phyloP scores from a whole-genome alignment of 2,888 invertebrate species.

The Drosophila aldrichi region DNA sequence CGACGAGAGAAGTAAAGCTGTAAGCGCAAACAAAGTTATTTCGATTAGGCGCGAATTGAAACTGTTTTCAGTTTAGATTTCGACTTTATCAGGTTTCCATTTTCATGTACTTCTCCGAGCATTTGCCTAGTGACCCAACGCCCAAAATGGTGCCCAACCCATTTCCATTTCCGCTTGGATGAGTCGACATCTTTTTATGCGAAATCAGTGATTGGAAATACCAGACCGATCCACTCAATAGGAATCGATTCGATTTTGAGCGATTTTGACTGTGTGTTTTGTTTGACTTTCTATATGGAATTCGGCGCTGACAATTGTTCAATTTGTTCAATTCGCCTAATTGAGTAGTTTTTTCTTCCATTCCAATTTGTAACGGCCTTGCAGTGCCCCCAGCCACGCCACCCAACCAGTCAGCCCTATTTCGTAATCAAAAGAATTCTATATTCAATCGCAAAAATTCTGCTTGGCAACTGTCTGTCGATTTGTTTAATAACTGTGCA shows the following conservation, averaged over 20 bases:
- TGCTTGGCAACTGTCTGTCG: slow-evolving; percentile 32
- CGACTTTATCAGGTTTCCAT: background rate
- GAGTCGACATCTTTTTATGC: slow-evolving; percentile 53
- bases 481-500: slow-evolving; percentile 31
- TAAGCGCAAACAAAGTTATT: slow-evolving; percentile 25
- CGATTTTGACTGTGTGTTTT: slow-evolving; percentile 67
- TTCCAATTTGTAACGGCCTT: slow-evolving; percentile 47
- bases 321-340: slow-evolving; percentile 62
- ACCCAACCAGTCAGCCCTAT: slow-evolving; percentile 33
- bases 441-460: slow-evolving; percentile 1
- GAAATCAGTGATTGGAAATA: slow-evolving; percentile 79
- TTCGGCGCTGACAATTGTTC: slow-evolving; percentile 61
- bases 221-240: slow-evolving; percentile 17
- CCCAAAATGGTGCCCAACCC: slow-evolving; percentile 46
- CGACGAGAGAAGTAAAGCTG: slow-evolving; percentile 14
- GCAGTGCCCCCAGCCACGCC: slow-evolving; percentile 7
- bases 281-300: slow-evolving; percentile 53
- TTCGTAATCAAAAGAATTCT: slow-evolving; percentile 62
- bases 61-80: slow-evolving; percentile 26
- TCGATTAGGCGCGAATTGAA: slow-evolving; percentile 19
- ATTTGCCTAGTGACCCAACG: slow-evolving; percentile 37
- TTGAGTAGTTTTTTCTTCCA: slow-evolving; percentile 72
- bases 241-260: slow-evolving; percentile 59
- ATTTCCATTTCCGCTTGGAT: slow-evolving; percentile 76
- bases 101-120: slow-evolving; percentile 2